Conservation (phyloP, 2,888 invertebrate genomes). For the Microctonus aethiopoides region DNA sequence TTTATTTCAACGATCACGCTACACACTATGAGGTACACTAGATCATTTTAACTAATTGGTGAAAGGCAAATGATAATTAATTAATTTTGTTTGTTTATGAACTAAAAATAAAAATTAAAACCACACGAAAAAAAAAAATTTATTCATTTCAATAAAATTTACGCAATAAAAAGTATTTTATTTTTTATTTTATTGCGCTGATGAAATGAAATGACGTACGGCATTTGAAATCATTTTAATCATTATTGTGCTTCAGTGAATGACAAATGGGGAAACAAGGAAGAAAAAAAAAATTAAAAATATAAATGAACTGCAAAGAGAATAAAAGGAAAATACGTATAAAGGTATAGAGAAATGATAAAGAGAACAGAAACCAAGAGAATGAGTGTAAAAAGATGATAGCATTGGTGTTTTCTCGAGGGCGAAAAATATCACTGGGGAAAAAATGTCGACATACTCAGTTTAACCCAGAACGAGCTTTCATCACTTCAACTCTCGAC, state of each 20-base stretch:
- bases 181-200: neutral
- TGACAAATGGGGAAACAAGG: no score
- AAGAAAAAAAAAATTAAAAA: no score
- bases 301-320: neutral
- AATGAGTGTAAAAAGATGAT: neutral
- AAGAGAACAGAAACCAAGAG: neutral
- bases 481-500: neutral
- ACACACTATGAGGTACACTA: neutral
- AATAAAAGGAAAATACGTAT: neutral
- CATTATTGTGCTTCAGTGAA: no score
- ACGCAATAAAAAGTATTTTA: no score
- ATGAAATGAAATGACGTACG: neutral
- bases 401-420: neutral
- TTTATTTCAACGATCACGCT: neutral
- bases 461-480: slow-evolving; percentile 6
- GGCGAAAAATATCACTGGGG: neutral
- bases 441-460: slow-evolving; percentile 3
- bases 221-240: neutral
- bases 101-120: neutral
- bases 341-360: neutral
- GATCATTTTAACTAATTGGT: neutral
- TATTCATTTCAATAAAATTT: no score
- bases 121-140: no score
- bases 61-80: neutral
- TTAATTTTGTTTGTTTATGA: neutral